Conservation (phyloP, 2,113 vertebrate genomes). For the Corvus moneduloides region DNA sequence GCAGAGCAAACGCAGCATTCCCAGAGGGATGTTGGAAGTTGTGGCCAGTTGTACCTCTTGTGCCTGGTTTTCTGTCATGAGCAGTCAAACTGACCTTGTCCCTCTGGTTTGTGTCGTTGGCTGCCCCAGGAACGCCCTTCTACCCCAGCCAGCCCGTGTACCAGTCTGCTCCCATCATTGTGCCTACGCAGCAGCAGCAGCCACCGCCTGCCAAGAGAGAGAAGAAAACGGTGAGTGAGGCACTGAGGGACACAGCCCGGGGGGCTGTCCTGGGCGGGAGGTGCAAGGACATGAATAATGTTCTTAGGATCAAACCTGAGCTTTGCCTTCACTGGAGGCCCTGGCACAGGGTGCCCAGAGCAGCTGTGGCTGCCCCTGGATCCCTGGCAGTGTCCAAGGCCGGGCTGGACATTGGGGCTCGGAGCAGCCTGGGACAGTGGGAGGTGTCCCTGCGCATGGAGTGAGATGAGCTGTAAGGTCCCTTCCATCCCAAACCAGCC, state of each 20-base stretch:
- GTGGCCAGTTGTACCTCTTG: too few species aligned
- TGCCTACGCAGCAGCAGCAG: conserved; percentile 93
- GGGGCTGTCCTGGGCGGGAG: not conserved
- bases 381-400: not conserved
- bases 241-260: not conserved
- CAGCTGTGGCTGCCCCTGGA: not conserved
- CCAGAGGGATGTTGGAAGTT: not conserved
- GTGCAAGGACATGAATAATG: accelerated
- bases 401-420: not conserved
- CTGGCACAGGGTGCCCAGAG: not conserved
- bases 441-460: not conserved
- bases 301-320: not conserved
- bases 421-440: not conserved
- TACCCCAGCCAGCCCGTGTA: conserved; percentile 93
- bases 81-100: not conserved
- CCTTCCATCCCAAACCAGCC: not conserved
- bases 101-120: not conserved
- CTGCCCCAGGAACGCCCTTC: conserved; percentile 82
- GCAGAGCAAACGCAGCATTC: not conserved
- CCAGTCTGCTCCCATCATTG: conserved; percentile 93
- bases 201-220: conserved; percentile 91
- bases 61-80: accelerated
- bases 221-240: conserved; percentile 92
- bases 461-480: not conserved
- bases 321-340: not conserved